Conservation (phyloP, 2,113 vertebrate genomes). For the Myrmecophaga tridactyla region DNA sequence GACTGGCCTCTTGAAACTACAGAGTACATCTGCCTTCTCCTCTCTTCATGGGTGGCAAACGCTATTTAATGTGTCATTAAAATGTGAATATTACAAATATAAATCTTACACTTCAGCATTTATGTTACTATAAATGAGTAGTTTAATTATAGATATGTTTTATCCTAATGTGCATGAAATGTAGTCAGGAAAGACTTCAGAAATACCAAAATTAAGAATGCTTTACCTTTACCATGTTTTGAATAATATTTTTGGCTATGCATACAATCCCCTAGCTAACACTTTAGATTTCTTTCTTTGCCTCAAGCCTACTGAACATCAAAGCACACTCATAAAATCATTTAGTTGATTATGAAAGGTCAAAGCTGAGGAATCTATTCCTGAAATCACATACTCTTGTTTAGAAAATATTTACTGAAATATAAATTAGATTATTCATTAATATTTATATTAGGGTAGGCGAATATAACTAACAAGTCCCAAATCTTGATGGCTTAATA, state of each 20-base stretch:
- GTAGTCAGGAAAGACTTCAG: neutral
- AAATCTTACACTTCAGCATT: neutral
- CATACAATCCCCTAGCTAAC: neutral
- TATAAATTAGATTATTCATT: neutral
- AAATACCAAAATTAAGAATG: constrained; percentile 30
- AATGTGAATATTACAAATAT: neutral
- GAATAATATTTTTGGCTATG: neutral
- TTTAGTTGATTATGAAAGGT: neutral
- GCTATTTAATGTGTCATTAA: neutral
- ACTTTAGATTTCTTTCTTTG: neutral
- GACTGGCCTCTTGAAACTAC: neutral
- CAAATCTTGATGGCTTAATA: neutral
- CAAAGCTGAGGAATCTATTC: neutral
- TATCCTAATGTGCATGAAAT: neutral
- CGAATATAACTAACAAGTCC: neutral
- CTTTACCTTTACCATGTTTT: neutral
- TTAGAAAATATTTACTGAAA: constrained; percentile 11
- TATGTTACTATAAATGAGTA: neutral
- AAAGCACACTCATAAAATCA: neutral
- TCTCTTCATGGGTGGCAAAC: neutral
- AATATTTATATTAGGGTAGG: neutral
- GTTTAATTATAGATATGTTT: neutral
- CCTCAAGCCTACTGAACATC: neutral
- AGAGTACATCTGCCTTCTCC: neutral
- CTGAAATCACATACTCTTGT: neutral